Base-by-base conservation (phyloP, 2,888 invertebrate genomes). In the Miltochrista miniata region DNA sequence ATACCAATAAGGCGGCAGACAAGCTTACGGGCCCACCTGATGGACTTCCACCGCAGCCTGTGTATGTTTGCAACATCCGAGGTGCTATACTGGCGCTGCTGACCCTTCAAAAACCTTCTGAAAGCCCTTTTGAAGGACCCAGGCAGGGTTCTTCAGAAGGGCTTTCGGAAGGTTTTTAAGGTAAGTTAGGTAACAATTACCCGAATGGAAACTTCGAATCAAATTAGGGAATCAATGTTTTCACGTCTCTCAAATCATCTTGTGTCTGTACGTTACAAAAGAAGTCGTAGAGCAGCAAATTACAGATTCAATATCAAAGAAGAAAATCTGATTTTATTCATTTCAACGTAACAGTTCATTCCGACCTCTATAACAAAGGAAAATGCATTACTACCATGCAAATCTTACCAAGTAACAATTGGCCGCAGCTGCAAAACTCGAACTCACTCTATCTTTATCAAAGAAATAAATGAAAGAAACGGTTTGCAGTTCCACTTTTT, bases 401-500 rank as follows among this genome's bases (percentile, higher is more conserved):
- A 82, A 82, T 79, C 68, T 66, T 52, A 72, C 74, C 66, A 74
- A 76, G 72, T 81, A 82, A 84, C 84, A 82, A 85, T 85, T 80
- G 81, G 78, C 77, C 79, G 53, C 88, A 88, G 86, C 81, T 87
- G 88, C 74, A 70, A 65, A 64, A 64, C 68, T 77, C 68, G 65
- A 68, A 72, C 65, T 72, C 73, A 74, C 74, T 81, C 69, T 59
- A 67, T 78, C 76, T 79, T 78, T 79, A 81, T 83, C 83, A 79
- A 76, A 82, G 82, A 79, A 81, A 81, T 80, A 80, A 85, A 83
- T 79, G 79, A 81, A 84, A 79, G 81, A 76, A 74, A 58, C 46
- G 48, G 63, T 59, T 65, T 62, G 56, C 59, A 51, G 53, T 59
- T 61, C 59, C 61, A 66, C 65, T 68, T 75, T 81, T 80, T 79